Base-by-base conservation (phyloP, 2,797 vertebrate species). In the Adelosebastes latens region DNA sequence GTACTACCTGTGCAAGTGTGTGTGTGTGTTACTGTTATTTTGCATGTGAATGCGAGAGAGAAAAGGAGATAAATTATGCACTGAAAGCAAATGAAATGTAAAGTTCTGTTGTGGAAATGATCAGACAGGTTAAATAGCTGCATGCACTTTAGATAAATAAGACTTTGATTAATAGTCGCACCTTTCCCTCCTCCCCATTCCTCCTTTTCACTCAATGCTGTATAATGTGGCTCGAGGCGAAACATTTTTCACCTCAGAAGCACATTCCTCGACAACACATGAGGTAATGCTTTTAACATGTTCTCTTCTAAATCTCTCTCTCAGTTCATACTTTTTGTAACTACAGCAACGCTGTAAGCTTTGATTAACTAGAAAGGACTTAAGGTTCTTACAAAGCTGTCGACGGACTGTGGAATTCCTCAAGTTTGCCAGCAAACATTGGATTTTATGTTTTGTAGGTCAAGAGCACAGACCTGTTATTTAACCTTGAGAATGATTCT, bases 181-280 rank as follows among this genome's bases (percentile, higher is more conserved):
- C 27, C 22, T 49, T 10, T 36, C 42, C 63, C 81, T 32, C 67
- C 49, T 52, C 49, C 49, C 39, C 34, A 27, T 42, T 62, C 68
- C 82, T 74, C 4, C 29, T 83, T 27, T 71, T 79, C 82, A 56
- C 72, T 74, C 80, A 60, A 1, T 79, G 58, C 82, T 77, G 39
- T 61, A 71, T 63, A 70, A 82, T 75, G n/a, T 67, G 29, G 76
- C 94, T 81, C 1, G 0, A 64, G 86, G 94, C 81, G 7, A 82
- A 69, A 20, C 59, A 81, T 80, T 91, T 80, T 88, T 91, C 70
- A 85, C 85, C 77, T 88, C 34, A 59, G 75, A 86, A 76, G 76
- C 78, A 88, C 93, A 94, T 95, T 95, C 92, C 91, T 88, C 61
- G 29, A 72, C 71, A 85, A 71, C 64, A 42, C 75, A 93, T 92